Conservation (phyloP, 2,797 vertebrate genomes). For the Psittacula derbiana region DNA sequence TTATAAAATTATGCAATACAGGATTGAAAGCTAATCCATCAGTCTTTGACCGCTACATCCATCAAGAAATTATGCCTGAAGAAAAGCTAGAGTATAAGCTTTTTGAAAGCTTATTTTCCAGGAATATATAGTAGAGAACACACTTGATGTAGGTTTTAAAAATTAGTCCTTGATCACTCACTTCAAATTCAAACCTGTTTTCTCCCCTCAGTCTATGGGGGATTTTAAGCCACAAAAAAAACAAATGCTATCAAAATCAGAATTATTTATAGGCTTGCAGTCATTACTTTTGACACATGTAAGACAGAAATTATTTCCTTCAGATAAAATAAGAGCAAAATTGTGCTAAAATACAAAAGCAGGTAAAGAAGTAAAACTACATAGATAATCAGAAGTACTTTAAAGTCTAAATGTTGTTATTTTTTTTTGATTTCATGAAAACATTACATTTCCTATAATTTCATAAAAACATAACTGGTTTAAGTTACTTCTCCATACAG, state of each 20-base stretch:
- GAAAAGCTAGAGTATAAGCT: neutral
- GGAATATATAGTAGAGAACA: neutral
- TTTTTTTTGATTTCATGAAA: neutral
- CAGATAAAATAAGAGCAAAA: neutral
- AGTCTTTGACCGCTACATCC: neutral
- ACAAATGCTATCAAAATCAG: neutral
- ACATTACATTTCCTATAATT: neutral
- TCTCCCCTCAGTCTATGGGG: neutral
- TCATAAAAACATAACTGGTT: neutral
- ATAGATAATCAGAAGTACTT: neutral
- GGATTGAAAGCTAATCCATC: neutral
- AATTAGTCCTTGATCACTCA: neutral
- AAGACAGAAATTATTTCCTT: neutral
- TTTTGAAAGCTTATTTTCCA: neutral
- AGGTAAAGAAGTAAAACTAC: neutral
- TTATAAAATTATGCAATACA: neutral
- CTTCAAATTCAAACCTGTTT: neutral
- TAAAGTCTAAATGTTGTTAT: neutral
- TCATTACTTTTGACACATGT: neutral
- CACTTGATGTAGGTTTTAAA: neutral
- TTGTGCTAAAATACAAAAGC: neutral
- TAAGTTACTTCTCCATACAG: neutral
- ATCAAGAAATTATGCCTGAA: neutral
- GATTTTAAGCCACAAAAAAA: neutral
- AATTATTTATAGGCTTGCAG: neutral